Evolutionary conservation across 2,797 vertebrate genomes (phyloP), one percentile per base, ranked within the genome.

Genomic region (Sebastes taczanowskii): DNA sequence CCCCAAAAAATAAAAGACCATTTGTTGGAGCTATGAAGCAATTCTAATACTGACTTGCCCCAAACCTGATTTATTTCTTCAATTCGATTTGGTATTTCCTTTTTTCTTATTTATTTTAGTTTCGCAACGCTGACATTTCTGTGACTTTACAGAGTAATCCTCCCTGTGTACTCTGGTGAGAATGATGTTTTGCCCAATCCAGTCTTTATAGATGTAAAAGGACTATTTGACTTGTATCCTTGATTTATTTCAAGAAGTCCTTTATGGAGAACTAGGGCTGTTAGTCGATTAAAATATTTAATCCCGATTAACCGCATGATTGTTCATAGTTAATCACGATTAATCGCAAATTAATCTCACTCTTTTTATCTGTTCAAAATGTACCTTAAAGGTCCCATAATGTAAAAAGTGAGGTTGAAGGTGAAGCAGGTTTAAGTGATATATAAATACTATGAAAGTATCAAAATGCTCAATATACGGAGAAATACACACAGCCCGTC

Each of bases 211-310:
- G 25, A 73, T 60, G 16, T 60, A 60, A 72, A 73, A 74, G 20
- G n/a, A 77, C 32, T 34, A 30, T 68, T 76, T 80, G 32, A 60
- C 72, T 29, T 76, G 23, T 80, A 75, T 82, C 73, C 66, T 68
- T 81, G 23, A 71, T 72, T 32, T 46, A 30, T 74, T 78, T 73
- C 22, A 46, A 16, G 22, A 32, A 65, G 34, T 55, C 32, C 6
- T 73, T 66, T 34, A 35, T 4, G 60, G 38, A 52, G 7, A 25
- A 63, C 14, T 49, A n/a, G 18, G 46, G 46, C 46, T 49, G 46
- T 49, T 20, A 49, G 6, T 8, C 46, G 3, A 49, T 49, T 20
- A 8, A 49, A 49, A 49, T 49, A 49, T 49, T 49, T 20, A 49
- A 49, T 49, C 18, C 18, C 18, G 18, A 9, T 49, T 49, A 49